Evolutionary conservation across 2,797 vertebrate species (phyloP), one percentile per base, ranked within the genome.

Genomic region (Lithobates sylvaticus): DNA sequence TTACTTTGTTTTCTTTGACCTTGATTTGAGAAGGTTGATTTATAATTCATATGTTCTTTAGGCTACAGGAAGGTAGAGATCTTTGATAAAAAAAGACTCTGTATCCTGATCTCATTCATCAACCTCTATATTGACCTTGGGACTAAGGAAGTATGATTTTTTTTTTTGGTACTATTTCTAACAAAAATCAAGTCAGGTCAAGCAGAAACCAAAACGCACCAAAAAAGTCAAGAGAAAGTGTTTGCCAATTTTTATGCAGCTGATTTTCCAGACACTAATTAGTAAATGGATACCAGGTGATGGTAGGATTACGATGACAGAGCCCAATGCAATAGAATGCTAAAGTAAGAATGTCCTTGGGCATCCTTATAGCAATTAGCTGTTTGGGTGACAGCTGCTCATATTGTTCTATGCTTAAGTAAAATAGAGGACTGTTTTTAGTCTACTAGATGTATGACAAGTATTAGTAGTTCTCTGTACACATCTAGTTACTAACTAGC

Each of bases 21-120:
- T 87, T 84, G 86, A 87, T 78, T 83, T 81, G 70, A 79, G 86
- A 79, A 83, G 81, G 86, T 78, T 87, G 81, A 87, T 87, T 83
- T 87, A 87, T 87, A 84, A 87, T 87, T 87, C 81, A 87, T 87
- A 87, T 83, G 79, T 87, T 76, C 86, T 87, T 87, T 79, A 84
- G 86, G 85, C 85, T 78, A 87, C 86, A 83, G 86, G 86, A 87
- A 79, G 76, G 86, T 81, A 78, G 70, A 87, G 86, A 87, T 87
- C 69, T 81, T 75, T 87, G 81, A 87, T 87, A 87, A 87, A 87
- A 87, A 32, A 76, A 84, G 85, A 69, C 77, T 72, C 34, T 83
- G 81, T 83, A 83, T 79, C 81, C 76, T 79, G 76, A 84, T 79
- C 81, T 87, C 86, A 87, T 87, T 84, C 81, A 84, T 87, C 81